phyloP scores from a whole-genome alignment of 2,113 vertebrate genomes.

The Sula dactylatra region DNA sequence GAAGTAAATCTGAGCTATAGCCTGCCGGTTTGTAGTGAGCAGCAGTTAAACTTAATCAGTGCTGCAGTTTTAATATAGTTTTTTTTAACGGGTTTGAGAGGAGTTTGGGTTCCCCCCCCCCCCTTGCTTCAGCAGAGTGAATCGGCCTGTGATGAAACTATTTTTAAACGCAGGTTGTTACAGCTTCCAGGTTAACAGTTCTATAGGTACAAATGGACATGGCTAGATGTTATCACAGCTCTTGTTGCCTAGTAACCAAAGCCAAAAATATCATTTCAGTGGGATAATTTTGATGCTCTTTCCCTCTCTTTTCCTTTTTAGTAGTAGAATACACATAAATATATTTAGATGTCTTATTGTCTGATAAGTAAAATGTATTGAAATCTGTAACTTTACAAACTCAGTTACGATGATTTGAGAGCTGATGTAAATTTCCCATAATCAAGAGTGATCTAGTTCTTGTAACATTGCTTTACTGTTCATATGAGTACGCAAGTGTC shows the following conservation, averaged over 20 bases:
- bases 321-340: not conserved
- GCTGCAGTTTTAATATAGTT: not conserved
- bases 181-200: not conserved
- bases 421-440: not conserved
- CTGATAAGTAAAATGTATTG: not conserved
- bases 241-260: conserved; percentile 46
- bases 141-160: not conserved
- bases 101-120: not conserved
- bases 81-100: not conserved
- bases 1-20: not conserved
- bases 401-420: not conserved
- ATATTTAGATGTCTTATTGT: not conserved
- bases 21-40: not conserved
- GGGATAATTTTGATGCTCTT: not conserved
- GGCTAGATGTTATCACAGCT: not conserved
- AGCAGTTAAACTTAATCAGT: not conserved
- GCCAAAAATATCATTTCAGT: not conserved
- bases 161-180: not conserved
- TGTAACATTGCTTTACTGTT: not conserved
- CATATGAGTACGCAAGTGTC: not conserved
- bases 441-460: not conserved
- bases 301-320: not conserved
- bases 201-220: not conserved
- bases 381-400: not conserved
- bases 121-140: not conserved